Conservation (phyloP, 2,797 vertebrate species). For the Peromyscus melanophrys region DNA sequence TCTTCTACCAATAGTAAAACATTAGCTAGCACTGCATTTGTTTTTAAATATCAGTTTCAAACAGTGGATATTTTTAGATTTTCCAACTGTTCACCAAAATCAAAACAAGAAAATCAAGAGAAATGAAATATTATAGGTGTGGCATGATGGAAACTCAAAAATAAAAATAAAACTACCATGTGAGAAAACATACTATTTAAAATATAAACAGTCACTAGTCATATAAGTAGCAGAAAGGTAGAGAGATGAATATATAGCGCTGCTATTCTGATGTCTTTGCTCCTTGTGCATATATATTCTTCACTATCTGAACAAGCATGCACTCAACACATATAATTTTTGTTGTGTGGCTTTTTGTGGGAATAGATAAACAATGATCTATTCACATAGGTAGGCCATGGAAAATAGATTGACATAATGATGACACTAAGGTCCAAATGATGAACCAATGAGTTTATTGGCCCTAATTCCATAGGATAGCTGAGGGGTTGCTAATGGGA, state of each 20-base stretch:
- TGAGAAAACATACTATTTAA: constrained; percentile 4
- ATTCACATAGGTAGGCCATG: rapidly evolving
- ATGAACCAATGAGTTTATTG: neutral
- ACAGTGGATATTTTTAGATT: constrained; percentile 43
- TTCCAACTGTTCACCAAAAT: constrained; percentile 50
- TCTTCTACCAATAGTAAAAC: neutral
- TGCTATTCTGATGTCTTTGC: neutral
- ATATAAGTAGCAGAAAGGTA: neutral
- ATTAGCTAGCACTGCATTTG: constrained; percentile 7
- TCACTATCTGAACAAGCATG: neutral
- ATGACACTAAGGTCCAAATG: neutral
- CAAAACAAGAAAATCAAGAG: constrained; percentile 30
- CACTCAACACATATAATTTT: neutral
- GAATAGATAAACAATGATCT: neutral
- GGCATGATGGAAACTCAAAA: constrained; percentile 31
- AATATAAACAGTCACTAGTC: constrained; percentile 27
- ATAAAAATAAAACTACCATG: neutral
- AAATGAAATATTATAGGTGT: constrained; percentile 58
- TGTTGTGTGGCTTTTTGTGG: neutral
- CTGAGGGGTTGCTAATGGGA: neutral
- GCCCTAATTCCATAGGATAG: neutral
- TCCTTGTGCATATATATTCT: neutral
- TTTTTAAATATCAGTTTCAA: constrained; percentile 63
- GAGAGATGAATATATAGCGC: neutral
- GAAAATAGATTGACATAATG: neutral